Evolutionary conservation across 2,113 vertebrate species (phyloP), one percentile per base, ranked within the genome.

Genomic region (Hippotragus niger): DNA sequence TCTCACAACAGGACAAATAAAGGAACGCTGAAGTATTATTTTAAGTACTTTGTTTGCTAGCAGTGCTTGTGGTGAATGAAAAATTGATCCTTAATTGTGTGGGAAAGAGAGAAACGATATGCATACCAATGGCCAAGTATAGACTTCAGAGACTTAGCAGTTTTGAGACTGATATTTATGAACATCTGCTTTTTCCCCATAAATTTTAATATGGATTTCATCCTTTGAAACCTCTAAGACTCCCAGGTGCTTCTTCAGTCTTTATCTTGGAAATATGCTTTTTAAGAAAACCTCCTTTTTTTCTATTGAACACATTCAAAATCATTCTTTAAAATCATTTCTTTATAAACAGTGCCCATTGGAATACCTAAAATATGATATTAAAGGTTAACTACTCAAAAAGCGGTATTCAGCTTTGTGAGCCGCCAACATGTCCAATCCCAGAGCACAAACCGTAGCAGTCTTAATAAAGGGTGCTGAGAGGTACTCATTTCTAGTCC

Each of bases 121-220:
- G 97, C 88, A 96, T 95, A 62, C 90, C 50, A 83, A 94, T 62
- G 86, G 57, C 91, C 88, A 80, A 53, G 71, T 2, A 31, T 53
- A 96, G 93, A 93, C 92, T 96, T 98, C 95, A 98, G 95, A 98
- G 97, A 98, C 82, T 52, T 86, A 10, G 14, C 80, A 80, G 71
- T 95, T 93, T 96, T 80, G 95, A 94, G 98, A 90, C 82, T 80
- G 88, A 76, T 97, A 95, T 97, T 98, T 96, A 97, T 97, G 97
- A 98, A 95, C 98, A 98, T 98, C 98, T 98, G 98, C 81, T 93
- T 98, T 97, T 80, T 8, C 86, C 62, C 97, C 85, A 96, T 98
- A 97, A 97, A 97, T 98, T 97, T 97, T 98, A 97, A 97, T 97
- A 94, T 81, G 78, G 40, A 97, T 95, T 95, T 97, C 91, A 95